A percentile compares a stretch with the other conserved stretches of the same genome.
These are phyloP conservation scores for Tillus elongatus DNA, from an alignment of 2,888 invertebrate genomes.

Conservation along the genomic window DNA sequence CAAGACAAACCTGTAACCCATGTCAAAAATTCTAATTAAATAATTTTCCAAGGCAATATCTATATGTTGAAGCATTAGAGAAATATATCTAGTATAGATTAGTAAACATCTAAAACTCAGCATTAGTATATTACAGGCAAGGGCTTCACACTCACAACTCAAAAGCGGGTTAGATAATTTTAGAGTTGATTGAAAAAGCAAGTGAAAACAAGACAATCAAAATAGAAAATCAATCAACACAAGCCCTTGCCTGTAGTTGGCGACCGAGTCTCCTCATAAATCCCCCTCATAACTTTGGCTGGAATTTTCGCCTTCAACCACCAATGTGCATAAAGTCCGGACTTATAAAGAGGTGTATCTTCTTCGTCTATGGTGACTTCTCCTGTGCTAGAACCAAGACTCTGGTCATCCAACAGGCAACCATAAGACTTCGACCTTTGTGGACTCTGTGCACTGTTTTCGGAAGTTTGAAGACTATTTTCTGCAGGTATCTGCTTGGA, in stretches of 20 bases:
- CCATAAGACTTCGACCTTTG: slow-evolving; percentile 33
- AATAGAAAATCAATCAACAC: slow-evolving; percentile 18
- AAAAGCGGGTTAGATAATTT: slow-evolving; percentile 7
- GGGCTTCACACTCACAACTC: slow-evolving; percentile 16
- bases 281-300: slow-evolving; percentile 46
- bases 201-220: slow-evolving; percentile 21
- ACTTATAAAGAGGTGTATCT: slow-evolving; percentile 49
- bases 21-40: too few relatives aligned
- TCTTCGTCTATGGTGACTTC: slow-evolving; percentile 33
- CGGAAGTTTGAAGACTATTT: slow-evolving; percentile 10
- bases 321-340: slow-evolving; percentile 85
- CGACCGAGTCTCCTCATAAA: slow-evolving; percentile 37
- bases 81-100: too few relatives aligned
- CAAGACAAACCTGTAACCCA: too few relatives aligned
- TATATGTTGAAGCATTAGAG: too few relatives aligned
- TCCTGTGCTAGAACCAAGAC: slow-evolving; percentile 29
- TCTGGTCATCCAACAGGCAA: slow-evolving; percentile 23
- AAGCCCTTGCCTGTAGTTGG: slow-evolving; percentile 43
- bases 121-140: slow-evolving; percentile 21
- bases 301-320: slow-evolving; percentile 84
- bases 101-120: too few relatives aligned
- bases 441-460: slow-evolving; percentile 14
- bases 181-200: slow-evolving; percentile 15
- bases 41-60: too few relatives aligned
- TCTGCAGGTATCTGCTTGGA: slow-evolving; percentile 39